Base-by-base conservation (phyloP, 2,888 invertebrate species). In the Drosophila paranaensis region DNA sequence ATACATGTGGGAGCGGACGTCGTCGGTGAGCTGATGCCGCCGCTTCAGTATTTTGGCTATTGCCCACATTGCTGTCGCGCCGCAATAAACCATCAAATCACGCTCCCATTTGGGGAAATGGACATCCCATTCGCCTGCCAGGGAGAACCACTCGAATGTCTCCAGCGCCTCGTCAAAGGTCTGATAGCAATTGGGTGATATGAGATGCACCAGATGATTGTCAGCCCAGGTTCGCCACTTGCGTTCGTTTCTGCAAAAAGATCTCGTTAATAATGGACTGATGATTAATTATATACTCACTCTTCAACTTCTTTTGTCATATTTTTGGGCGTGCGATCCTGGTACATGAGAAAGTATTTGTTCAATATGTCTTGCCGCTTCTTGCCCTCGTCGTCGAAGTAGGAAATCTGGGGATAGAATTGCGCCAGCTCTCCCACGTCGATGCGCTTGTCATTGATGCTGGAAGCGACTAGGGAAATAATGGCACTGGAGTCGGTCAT, bases 181-280 rank as follows among this genome's bases (percentile, higher is more conserved):
- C 66, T 98, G 95, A 91, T 99, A 99, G 37, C 99, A 98, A 93
- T 99, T 99, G 0, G 99, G 99, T 0, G 99, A 99, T 40, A 99
- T 94, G 0, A 96, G 95, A 91, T 99, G 99, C 0, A 99, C 98
- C 2, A 99, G 94, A 45, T 96, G 95, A 55, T 95, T 94, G 92
- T 99, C 99, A 0, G 96, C 97, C 99, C 99, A 99, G 90, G 96
- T 95, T 54, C 99, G 94, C 99, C 99, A 99, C 90, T 97, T 96
- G 40, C 98, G 95, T 93, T 99, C 99, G 80, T 97, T 96, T 45
- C 98, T 98, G 90, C 51, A 94, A 94, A 58, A 30, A 20, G 51
- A 11, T 25, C 4, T 0, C 14, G 14, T 14, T 14, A 14, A 27
- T 37, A 58, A 25, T 60, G 30, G 4, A 37, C 27, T 6, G 1